Evolutionary conservation across 1,140 invertebrate genomes (phyloP).

Genomic region (Triops cancriformis): DNA sequence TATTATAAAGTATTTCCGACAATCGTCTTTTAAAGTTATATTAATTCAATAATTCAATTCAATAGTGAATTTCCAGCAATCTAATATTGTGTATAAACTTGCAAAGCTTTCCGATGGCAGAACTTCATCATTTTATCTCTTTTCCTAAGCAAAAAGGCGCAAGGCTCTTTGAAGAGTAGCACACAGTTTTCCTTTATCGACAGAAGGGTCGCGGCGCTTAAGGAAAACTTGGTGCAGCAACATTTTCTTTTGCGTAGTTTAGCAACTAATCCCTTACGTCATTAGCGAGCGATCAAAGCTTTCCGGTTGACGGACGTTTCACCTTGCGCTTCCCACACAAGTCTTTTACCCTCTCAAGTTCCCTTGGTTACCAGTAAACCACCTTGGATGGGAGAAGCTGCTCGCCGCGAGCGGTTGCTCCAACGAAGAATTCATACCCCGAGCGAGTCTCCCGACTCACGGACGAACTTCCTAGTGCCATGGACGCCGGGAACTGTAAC

Average conservation of each 20-base stretch:
- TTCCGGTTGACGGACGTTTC: not conserved
- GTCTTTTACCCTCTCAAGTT: not conserved
- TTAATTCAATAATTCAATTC: too few species aligned
- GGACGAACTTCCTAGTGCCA: not conserved
- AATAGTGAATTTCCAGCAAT: too few species aligned
- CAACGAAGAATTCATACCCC: not conserved
- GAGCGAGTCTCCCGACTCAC: not conserved
- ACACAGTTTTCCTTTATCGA: not conserved
- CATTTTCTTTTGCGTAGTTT: not conserved
- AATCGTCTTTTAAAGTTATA: too few species aligned
- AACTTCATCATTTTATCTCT: too few species aligned
- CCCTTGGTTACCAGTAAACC: not conserved
- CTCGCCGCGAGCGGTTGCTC: not conserved
- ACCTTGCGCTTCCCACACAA: not conserved
- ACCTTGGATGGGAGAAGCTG: not conserved
- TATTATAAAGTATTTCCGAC: too few species aligned
- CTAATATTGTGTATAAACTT: too few species aligned
- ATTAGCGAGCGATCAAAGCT: slow-evolving; percentile 1
- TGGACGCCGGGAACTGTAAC: not conserved
- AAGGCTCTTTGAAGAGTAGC: too few species aligned
- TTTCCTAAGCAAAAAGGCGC: too few species aligned
- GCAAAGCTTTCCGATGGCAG: too few species aligned
- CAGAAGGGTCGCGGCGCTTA: not conserved
- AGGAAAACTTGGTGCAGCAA: not conserved
- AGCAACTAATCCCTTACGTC: slow-evolving; percentile 10